Percentiles rank a stretch among this genome's conserved stretches.
These are phyloP conservation scores for Bradysia coprophila DNA, from an alignment of 1,140 invertebrate genomes.

Conservation along the genomic window DNA sequence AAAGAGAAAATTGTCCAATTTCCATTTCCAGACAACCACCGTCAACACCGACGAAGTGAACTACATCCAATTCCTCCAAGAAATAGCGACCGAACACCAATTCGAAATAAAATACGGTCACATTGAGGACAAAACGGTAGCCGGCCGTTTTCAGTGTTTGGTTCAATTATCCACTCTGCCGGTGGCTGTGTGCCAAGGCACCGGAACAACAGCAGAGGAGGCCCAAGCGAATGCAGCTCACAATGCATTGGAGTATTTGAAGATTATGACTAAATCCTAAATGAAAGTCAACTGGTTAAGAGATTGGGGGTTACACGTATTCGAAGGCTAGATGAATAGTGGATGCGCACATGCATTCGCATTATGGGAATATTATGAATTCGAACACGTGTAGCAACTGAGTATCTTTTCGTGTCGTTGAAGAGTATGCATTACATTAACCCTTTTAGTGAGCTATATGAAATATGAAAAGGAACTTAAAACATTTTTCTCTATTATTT, in stretches of 20 bases:
- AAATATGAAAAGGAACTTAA: too few relatives aligned
- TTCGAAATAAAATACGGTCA: constrained; percentile 92
- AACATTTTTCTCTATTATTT: too few relatives aligned
- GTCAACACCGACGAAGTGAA: constrained; percentile 60
- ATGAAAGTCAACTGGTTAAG: too few relatives aligned
- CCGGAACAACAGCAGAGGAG: constrained; percentile 56
- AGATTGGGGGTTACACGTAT: too few relatives aligned
- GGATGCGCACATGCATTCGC: too few relatives aligned
- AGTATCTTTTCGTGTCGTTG: too few relatives aligned
- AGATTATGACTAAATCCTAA: constrained; percentile 87
- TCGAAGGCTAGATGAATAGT: too few relatives aligned
- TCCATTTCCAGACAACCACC: constrained; percentile 43
- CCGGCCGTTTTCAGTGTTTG: constrained; percentile 68
- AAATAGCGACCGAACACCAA: constrained; percentile 73
- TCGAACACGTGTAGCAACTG: too few relatives aligned
- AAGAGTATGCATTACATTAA: too few relatives aligned
- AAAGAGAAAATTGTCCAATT: too few relatives aligned
- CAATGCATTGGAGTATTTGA: constrained; percentile 83
- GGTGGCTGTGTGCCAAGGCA: constrained; percentile 83
- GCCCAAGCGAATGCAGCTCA: constrained; percentile 73
- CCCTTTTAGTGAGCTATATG: too few relatives aligned
- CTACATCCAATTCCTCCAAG: constrained; percentile 70
- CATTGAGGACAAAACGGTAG: constrained; percentile 73
- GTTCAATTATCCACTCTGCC: constrained; percentile 87
- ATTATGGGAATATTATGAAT: too few relatives aligned